Base-by-base conservation (phyloP, 2,888 invertebrate species). In the Charanyca ferruginea region DNA sequence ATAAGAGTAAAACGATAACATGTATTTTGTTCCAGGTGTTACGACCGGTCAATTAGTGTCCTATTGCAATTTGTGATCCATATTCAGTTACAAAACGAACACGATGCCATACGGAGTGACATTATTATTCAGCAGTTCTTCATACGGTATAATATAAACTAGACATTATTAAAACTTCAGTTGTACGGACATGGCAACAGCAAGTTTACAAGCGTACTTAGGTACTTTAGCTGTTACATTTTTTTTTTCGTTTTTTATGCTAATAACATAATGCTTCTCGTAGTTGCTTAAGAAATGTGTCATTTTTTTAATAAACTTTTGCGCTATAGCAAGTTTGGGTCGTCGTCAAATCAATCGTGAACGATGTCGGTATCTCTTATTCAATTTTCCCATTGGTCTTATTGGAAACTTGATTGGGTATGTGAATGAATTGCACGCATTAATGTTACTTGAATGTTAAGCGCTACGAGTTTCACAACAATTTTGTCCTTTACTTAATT, bases 21-120 rank as follows among this genome's bases (percentile, higher is more conserved):
- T 73, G 65, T 81, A 57, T 77, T 74, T 74, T 52, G 69, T 75
- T 62, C 80, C 82, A 82, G 83, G 80, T 84, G 82, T 73, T 77
- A 84, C 65, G 68, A 51, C 58, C 57, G 57, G 41, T 58, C 80
- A 75, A 79, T 84, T 77, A 82, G 83, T 80, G 73, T 82, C 83
- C 41, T 66, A 66, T 82, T 82, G 80, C 84, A 75, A 74, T 71
- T 48, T 73, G 60, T 79, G 79, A 83, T 81, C 72, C 73, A 60
- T 83, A 81, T 81, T 75, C 67, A 75, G 61, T 72, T 77, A 79
- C 84, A 73, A 53, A 69, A 66, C 53, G 80, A 81, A 81, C 62
- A 66, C 59, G 81, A 81, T 55, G 81, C 83, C 61, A 23, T 64
- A 67, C 47, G 61, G 51, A 69, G 76, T 79, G 13, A 6, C 49